Evolutionary conservation across 2,113 vertebrate species (phyloP).

Genomic region (Cyanoderma ruficeps): DNA sequence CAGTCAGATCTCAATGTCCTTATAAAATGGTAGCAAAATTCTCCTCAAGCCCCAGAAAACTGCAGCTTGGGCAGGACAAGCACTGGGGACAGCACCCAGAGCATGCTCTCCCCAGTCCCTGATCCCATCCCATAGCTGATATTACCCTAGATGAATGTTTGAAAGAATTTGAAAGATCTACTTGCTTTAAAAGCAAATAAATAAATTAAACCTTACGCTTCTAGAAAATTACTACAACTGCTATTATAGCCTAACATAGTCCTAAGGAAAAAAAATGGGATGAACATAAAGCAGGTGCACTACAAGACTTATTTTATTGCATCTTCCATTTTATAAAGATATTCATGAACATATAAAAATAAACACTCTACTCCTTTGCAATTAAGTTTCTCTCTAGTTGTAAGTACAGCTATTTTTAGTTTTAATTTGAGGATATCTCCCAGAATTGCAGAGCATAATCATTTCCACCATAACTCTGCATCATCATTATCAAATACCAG

Average conservation of each 20-base stretch:
- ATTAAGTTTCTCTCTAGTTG: constrained; percentile 20
- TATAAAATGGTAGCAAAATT: background rate
- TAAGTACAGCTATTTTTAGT: constrained; percentile 50
- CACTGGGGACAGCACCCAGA: background rate
- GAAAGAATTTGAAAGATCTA: background rate
- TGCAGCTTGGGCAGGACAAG: background rate
- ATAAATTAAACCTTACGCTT: background rate
- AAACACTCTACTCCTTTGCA: constrained; percentile 29
- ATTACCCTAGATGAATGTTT: background rate
- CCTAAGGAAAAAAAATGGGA: background rate
- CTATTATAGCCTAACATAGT: background rate
- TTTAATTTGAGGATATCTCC: constrained; percentile 48
- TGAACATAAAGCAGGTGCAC: constrained; percentile 3
- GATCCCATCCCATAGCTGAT: background rate
- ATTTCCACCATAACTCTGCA: constrained; percentile 19
- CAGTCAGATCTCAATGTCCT: background rate
- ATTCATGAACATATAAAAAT: constrained; percentile 23
- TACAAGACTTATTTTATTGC: background rate
- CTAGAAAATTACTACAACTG: background rate
- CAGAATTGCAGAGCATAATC: constrained; percentile 32
- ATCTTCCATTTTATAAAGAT: constrained; percentile 15
- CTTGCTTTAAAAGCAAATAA: background rate
- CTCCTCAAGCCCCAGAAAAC: background rate
- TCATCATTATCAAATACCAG: constrained; percentile 7
- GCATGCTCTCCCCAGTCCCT: background rate